Percentiles rank a stretch among this genome's conserved stretches.
Evolutionary conservation across 2,888 invertebrate genomes (phyloP).

Genomic region (Diaprepes abbreviatus): DNA sequence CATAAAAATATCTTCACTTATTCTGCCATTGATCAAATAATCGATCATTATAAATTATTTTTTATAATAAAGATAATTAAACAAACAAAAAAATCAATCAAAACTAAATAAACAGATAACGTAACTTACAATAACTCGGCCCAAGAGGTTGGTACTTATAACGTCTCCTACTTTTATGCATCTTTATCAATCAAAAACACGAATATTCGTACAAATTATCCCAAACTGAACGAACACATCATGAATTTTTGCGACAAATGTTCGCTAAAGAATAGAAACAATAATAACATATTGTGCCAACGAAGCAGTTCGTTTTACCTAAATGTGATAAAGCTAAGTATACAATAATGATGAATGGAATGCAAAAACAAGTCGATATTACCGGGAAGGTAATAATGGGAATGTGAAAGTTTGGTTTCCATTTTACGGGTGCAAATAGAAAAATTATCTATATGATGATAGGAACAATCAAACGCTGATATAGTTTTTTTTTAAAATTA

Average conservation of each 20-base stretch:
- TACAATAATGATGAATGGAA: constrained; percentile 8
- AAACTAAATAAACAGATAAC: not conserved
- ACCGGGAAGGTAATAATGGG: not conserved
- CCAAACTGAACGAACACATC: not conserved
- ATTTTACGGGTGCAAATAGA: not conserved
- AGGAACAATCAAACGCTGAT: too few relatives aligned
- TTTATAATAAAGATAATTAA: too few relatives aligned
- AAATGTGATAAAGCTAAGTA: constrained; percentile 23
- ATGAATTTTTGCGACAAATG: not conserved
- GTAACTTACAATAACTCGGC: constrained; percentile 28
- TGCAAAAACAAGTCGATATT: not conserved
- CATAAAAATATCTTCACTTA: too few relatives aligned
- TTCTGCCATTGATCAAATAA: not conserved
- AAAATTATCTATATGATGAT: too few relatives aligned
- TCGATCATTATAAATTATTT: not conserved
- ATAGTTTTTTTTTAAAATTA: too few relatives aligned
- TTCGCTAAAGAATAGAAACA: not conserved
- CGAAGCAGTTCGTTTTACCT: constrained; percentile 8
- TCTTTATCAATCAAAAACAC: not conserved
- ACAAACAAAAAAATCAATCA: not conserved
- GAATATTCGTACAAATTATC: not conserved
- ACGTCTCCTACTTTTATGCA: not conserved
- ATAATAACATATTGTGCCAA: constrained; percentile 13
- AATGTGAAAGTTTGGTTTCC: constrained; percentile 16
- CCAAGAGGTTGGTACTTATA: constrained; percentile 38